Base-by-base conservation (phyloP, 1,140 invertebrate genomes). In the Drosophila mayri region DNA sequence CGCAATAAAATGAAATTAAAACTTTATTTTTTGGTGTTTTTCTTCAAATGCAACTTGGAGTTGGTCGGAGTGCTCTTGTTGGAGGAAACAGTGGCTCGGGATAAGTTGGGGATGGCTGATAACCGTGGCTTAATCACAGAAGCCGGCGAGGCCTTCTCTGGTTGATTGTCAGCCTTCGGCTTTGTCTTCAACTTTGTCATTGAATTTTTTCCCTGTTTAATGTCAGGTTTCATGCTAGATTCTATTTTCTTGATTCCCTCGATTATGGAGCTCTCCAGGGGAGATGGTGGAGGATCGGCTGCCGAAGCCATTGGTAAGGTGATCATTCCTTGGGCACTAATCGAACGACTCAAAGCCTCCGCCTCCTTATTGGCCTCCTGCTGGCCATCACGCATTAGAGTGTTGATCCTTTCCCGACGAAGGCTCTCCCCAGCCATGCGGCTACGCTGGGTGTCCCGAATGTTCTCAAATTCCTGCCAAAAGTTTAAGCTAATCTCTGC, bases 401-500 rank as follows among this genome's bases (percentile, higher is more conserved):
- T 55, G 20, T 37, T 70, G 8, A 88, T 71, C 11, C 65, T 55
- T 7, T 81, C 49, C 9, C 84, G 68, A 16, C 70, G 37, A 7
- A 41, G 20, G 0, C 40, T 64, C 47, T 81, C 84, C 22, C 50
- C 18, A 0, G 4, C 14, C 58, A 88, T 30, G 6, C 81, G 84
- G 22, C 16, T 44, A 2, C 58, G 60, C 40, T 90, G 85, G 4
- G 25, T 41, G 18, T 37, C 18, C 16, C 85, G 77, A 9, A 88
- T 70, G 12, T 50, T 52, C 5, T 84, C 77, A 14, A 90, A 88
- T 22, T 88, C 80, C 37, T 77, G 68, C 85, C 85, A 88, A 37
- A 88, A 88, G 25, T 62, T 50, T 7, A 81, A 41, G 3, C 72
- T 87, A 11, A 77, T 78, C 9, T 72, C 67, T 4, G 44, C 72